phyloP scores from a whole-genome alignment of 2,113 vertebrate genomes.

The Corvus hawaiiensis region DNA sequence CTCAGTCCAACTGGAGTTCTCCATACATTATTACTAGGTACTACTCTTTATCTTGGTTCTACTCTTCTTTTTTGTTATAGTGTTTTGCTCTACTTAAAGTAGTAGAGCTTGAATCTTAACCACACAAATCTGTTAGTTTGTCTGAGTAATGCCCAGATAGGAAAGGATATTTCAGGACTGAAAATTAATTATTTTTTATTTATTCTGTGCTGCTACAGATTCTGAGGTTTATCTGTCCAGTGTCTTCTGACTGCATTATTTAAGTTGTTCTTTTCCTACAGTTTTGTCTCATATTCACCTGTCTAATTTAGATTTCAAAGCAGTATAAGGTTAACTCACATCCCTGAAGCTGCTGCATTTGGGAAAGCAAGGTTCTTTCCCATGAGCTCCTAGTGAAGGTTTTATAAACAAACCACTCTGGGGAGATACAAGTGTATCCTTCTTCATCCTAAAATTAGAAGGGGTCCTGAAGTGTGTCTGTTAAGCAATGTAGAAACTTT shows the following conservation, averaged over 20 bases:
- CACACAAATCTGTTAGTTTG: neutral
- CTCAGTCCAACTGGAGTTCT: neutral
- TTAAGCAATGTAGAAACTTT: neutral
- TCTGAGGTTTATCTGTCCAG: neutral
- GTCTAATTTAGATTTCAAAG: neutral
- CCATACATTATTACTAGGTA: neutral
- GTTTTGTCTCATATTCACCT: neutral
- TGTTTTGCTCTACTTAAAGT: neutral
- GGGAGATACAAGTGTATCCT: neutral
- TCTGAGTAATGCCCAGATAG: neutral
- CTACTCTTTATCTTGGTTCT: neutral
- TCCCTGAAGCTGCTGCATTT: neutral
- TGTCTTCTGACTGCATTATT: neutral
- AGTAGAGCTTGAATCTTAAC: neutral
- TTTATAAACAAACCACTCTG: neutral
- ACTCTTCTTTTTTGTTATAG: neutral
- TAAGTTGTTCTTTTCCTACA: neutral
- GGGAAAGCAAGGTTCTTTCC: neutral
- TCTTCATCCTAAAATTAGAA: neutral
- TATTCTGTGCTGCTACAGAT: neutral
- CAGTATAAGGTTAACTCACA: neutral
- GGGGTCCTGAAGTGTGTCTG: neutral
- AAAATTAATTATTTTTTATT: neutral
- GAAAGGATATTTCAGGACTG: neutral
- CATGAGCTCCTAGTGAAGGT: neutral